A percentile compares a stretch with the other conserved stretches of the same genome.
Conservation (phyloP, 2,888 invertebrate species). For the Caenorhabditis imperialis region DNA sequence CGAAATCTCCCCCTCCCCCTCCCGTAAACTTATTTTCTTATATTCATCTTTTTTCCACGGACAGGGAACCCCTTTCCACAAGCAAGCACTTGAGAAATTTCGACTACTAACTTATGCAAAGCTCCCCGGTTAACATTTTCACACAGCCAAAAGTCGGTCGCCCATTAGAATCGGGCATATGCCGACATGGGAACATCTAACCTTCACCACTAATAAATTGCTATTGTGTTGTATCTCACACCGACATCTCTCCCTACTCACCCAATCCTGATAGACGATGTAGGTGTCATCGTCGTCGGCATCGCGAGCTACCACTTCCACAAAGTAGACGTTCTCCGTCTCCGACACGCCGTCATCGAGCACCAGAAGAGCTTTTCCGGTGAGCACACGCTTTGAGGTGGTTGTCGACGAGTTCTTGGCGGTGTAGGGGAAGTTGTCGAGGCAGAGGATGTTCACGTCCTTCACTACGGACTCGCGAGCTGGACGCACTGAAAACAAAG, state of each 20-base stretch:
- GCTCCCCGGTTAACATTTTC: too few species aligned
- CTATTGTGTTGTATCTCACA: conserved; percentile 15
- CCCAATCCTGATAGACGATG: conserved; percentile 52
- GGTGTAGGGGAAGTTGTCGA: conserved; percentile 29
- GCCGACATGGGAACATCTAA: too few species aligned
- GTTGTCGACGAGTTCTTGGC: conserved; percentile 5
- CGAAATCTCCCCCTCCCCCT: neutral
- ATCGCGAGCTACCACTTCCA: conserved; percentile 49
- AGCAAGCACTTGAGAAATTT: conserved; percentile 4
- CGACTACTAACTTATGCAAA: conserved; percentile 56
- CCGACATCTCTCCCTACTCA: conserved; percentile 16
- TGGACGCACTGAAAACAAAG: conserved; percentile 24
- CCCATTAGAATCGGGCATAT: too few species aligned
- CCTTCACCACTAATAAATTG: conserved; percentile 42
- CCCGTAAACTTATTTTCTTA: too few species aligned
- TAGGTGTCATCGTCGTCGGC: conserved; percentile 43
- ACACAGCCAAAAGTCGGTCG: too few species aligned
- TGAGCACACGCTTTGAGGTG: conserved; percentile 17
- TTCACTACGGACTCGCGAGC: conserved; percentile 21
- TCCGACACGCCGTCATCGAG: conserved; percentile 22
- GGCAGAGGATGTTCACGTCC: conserved; percentile 38
- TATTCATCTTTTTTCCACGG: too few species aligned
- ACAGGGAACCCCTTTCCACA: too few species aligned
- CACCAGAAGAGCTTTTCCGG: conserved; percentile 32
- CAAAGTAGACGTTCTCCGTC: conserved; percentile 35